A percentile compares a stretch with the other conserved stretches of the same genome.
Evolutionary conservation across 2,797 vertebrate species (phyloP).

Genomic region (Micrastur ruficollis): DNA sequence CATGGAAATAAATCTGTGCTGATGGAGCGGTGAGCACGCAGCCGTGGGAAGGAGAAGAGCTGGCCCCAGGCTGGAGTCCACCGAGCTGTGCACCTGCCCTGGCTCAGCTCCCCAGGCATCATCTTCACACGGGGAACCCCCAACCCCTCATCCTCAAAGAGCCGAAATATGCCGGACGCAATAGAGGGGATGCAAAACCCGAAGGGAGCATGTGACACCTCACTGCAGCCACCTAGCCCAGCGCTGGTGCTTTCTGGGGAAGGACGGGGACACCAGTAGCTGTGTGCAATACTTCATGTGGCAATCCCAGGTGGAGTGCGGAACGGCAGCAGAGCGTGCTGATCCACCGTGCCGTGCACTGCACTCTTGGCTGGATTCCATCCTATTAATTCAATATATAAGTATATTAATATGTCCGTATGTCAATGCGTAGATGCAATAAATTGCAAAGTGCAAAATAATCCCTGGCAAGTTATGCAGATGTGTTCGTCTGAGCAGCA

Average conservation of each 20-base stretch:
- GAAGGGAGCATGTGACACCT: not conserved
- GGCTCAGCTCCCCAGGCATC: not conserved
- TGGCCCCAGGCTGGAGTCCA: fast-evolving
- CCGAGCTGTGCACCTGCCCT: not conserved
- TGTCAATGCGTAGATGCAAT: not conserved
- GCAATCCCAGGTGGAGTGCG: not conserved
- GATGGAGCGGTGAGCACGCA: not conserved
- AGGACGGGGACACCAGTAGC: not conserved
- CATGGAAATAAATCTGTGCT: constrained; percentile 31
- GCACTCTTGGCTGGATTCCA: not conserved
- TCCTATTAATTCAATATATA: not conserved
- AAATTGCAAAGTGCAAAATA: not conserved
- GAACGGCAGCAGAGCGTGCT: not conserved
- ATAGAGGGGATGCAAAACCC: not conserved
- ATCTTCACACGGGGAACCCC: not conserved
- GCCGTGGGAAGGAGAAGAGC: not conserved
- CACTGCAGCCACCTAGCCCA: not conserved
- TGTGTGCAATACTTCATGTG: not conserved
- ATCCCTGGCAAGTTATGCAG: not conserved
- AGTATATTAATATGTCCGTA: not conserved
- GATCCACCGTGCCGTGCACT: not conserved
- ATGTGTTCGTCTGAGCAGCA: not conserved
- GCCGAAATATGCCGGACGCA: not conserved
- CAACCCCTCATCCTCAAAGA: not conserved
- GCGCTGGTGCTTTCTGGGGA: not conserved